Percentiles rank a stretch among this genome's conserved stretches.
Evolutionary conservation across 2,797 vertebrate species (phyloP).

Genomic region (Poeciliopsis turneri): DNA sequence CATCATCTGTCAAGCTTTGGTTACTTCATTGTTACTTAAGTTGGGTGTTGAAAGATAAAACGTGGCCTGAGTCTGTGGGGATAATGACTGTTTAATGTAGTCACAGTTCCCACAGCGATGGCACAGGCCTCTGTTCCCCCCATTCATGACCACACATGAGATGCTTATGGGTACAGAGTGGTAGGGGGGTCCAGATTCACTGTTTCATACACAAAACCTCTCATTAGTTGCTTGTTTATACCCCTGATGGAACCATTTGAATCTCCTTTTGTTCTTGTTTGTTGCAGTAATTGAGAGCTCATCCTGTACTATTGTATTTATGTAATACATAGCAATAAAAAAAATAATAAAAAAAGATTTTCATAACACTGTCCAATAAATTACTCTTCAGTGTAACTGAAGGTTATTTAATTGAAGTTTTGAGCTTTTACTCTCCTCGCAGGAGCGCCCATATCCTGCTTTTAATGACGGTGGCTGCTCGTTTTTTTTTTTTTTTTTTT

Average conservation of each 20-base stretch:
- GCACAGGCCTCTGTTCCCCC: conserved; percentile 49
- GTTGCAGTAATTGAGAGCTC: conserved; percentile 43
- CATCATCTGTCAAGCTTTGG: conserved; percentile 40
- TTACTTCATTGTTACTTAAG: conserved; percentile 55
- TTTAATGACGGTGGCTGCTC: conserved; percentile 29
- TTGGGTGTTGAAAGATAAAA: conserved; percentile 67
- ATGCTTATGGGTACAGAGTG: conserved; percentile 23
- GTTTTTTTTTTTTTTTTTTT: conserved; percentile 4
- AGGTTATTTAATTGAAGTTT: conserved; percentile 18
- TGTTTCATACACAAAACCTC: conserved; percentile 34
- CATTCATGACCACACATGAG: conserved; percentile 66
- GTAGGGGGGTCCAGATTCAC: conserved; percentile 38
- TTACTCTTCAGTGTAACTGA: conserved; percentile 22
- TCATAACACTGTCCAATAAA: conserved; percentile 44
- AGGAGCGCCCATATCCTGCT: conserved; percentile 2
- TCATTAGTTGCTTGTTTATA: conserved; percentile 57
- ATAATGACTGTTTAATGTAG: conserved; percentile 76
- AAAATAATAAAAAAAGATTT: conserved; percentile 15
- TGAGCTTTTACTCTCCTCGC: conserved; percentile 16
- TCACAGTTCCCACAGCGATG: conserved; percentile 72
- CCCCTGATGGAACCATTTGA: conserved; percentile 30
- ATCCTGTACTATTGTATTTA: conserved; percentile 46
- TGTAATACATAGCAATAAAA: conserved; percentile 48
- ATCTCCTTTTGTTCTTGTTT: conserved; percentile 30
- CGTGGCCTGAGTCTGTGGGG: conserved; percentile 53